Percentiles rank a stretch among this genome's conserved stretches.
These are phyloP conservation scores for Ambastaia sidthimunki DNA, from an alignment of 2,797 vertebrate species.

Conservation along the genomic window DNA sequence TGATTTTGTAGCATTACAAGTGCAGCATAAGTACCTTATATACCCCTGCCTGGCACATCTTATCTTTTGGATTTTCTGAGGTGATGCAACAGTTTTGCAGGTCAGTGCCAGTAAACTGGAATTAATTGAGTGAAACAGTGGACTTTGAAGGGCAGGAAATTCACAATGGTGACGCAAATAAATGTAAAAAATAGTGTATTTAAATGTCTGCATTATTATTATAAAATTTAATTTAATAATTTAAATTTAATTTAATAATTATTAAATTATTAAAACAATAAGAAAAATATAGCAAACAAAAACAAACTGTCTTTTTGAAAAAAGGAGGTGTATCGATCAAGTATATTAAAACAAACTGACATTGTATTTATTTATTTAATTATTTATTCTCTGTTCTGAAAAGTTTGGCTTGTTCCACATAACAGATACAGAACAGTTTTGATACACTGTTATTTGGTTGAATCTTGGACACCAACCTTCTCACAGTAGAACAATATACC, in stretches of 20 bases:
- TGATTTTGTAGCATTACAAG: not conserved
- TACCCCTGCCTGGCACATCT: not conserved
- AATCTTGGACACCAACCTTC: too few relatives aligned
- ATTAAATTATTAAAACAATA: too few relatives aligned
- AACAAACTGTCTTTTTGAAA: not conserved
- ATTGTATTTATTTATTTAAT: too few relatives aligned
- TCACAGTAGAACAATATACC: too few relatives aligned
- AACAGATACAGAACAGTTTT: too few relatives aligned
- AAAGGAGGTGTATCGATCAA: not conserved
- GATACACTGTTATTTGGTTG: too few relatives aligned
- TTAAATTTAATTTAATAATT: too few relatives aligned
- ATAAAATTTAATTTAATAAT: too few relatives aligned
- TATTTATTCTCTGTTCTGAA: not conserved
- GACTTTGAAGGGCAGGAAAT: constrained; percentile 2
- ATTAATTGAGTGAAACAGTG: not conserved
- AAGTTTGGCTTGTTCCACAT: not conserved
- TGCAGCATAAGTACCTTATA: constrained; percentile 12
- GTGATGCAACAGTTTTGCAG: constrained; percentile 34
- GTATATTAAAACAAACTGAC: not conserved
- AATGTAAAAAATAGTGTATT: not conserved
- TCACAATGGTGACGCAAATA: not conserved
- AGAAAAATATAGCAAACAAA: too few relatives aligned
- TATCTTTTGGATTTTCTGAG: not conserved
- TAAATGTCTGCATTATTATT: too few relatives aligned
- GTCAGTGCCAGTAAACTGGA: not conserved